Evolutionary conservation across 2,113 vertebrate genomes (phyloP), one percentile per base, ranked within the genome.

Genomic region (Carlito syrichta): DNA sequence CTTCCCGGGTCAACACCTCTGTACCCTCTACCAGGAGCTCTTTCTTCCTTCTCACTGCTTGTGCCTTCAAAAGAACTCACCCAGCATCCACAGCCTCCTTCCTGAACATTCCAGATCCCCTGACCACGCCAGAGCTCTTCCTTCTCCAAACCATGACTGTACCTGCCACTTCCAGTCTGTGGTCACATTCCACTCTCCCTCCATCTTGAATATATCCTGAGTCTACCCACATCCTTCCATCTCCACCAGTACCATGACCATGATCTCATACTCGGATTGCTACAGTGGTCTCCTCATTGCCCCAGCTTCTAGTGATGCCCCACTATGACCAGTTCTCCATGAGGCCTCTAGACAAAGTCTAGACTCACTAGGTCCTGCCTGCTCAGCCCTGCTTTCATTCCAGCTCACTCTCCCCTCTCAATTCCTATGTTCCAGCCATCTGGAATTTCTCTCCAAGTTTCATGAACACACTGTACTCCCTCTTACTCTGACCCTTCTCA

Each of bases 371-470:
- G 48, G 23, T 63, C 40, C 62, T 4, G 13, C 32, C 6, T 4
- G 25, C 14, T 43, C 1, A 2, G 32, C 14, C 69, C 62, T 27
- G 13, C 40, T 63, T 91, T 71, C 30, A 5, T 14, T 52, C 50
- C 43, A 40, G 76, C 56, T 66, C 10, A 10, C 17, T 6, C 4
- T n/a, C 84, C 60, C 87, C n/a, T 17, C 23, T 50, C 9, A 14
- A 2, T 35, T 7, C 22, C 54, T 6, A 1, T 0, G 8, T 30
- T 63, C 45, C 0, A 0, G 63, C 62, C 25, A 74, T 6, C 8
- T 1, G 27, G 12, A 30, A 27, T 32, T 27, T 60, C 45, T 38
- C 23, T n/a, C 40, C 86, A 85, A 17, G 82, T 60, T 56, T 40
- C 69, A 19, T 0, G 17, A 68, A 56, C 5, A 23, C 56, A 32